Evolutionary conservation across 2,888 invertebrate species (phyloP).

Genomic region (Meiosimyza platycephala): DNA sequence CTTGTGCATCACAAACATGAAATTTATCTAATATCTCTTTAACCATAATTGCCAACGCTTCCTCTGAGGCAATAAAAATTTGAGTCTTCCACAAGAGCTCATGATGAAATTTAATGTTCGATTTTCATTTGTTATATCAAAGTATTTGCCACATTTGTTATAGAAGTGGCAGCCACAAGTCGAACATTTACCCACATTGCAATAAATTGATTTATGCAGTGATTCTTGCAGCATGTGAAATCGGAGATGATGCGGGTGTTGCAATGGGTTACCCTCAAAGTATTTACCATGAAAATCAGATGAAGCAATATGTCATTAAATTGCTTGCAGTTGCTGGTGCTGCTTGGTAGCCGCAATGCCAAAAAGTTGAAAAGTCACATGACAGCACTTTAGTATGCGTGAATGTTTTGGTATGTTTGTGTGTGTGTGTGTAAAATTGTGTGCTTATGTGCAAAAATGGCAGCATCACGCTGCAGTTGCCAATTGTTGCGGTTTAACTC

Average conservation of each 20-base stretch:
- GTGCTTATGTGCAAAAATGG: background rate
- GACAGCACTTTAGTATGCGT: conserved; percentile 13
- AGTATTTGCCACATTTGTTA: background rate
- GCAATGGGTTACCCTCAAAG: background rate
- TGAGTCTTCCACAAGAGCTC: too few species aligned
- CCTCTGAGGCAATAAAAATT: too few species aligned
- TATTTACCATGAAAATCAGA: conserved; percentile 4
- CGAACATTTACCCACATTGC: conserved; percentile 1
- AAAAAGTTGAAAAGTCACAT: conserved; percentile 28
- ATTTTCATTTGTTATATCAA: too few species aligned
- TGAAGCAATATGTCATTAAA: conserved; percentile 13
- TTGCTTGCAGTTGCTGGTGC: background rate
- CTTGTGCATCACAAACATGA: too few species aligned
- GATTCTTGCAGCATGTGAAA: background rate
- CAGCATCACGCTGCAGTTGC: conserved; percentile 14
- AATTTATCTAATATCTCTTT: too few species aligned
- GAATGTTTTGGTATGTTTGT: too few species aligned
- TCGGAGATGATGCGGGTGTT: background rate
- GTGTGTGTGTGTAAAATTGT: background rate
- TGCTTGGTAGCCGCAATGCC: conserved; percentile 27
- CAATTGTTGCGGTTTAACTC: conserved; percentile 24
- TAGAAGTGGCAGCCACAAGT: background rate
- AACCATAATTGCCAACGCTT: too few species aligned
- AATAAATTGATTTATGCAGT: conserved; percentile 20
- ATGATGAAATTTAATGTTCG: too few species aligned